Conservation (phyloP, 1,140 invertebrate species). For the Pomacea maculata region DNA sequence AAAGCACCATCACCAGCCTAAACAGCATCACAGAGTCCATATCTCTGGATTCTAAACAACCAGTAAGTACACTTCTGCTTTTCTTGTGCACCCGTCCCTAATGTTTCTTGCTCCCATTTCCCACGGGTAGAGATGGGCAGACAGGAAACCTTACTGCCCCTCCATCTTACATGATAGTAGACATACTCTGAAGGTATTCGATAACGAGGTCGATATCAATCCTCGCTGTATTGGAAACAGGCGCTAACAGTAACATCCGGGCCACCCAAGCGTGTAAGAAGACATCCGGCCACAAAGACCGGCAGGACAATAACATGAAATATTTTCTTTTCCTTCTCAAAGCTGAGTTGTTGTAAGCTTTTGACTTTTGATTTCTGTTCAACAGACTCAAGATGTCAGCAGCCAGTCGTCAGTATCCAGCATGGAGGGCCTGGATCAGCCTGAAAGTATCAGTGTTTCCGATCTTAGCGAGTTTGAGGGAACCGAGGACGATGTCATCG, state of each 20-base stretch:
- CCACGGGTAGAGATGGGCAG: too few species aligned
- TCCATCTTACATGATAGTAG: not conserved
- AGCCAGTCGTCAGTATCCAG: not conserved
- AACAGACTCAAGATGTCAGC: not conserved
- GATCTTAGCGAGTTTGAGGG: constrained; percentile 11
- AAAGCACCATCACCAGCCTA: constrained; percentile 19
- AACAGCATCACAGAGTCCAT: constrained; percentile 22
- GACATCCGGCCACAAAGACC: not conserved
- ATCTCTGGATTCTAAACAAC: not conserved
- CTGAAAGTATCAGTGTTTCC: constrained; percentile 5
- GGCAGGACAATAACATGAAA: not conserved
- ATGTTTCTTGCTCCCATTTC: not conserved
- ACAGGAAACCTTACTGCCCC: not conserved
- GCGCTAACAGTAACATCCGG: too few species aligned
- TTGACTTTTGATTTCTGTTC: too few species aligned
- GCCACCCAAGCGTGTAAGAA: not conserved
- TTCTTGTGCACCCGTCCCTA: not conserved
- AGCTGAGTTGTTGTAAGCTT: too few species aligned
- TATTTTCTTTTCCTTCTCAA: not conserved
- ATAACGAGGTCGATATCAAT: too few species aligned
- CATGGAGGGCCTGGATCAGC: not conserved
- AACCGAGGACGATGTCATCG: not conserved
- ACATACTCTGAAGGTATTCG: not conserved
- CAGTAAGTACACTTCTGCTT: not conserved
- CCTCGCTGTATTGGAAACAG: too few species aligned